phyloP scores from a whole-genome alignment of 2,797 vertebrate genomes.

The Tarsius wallacei region DNA sequence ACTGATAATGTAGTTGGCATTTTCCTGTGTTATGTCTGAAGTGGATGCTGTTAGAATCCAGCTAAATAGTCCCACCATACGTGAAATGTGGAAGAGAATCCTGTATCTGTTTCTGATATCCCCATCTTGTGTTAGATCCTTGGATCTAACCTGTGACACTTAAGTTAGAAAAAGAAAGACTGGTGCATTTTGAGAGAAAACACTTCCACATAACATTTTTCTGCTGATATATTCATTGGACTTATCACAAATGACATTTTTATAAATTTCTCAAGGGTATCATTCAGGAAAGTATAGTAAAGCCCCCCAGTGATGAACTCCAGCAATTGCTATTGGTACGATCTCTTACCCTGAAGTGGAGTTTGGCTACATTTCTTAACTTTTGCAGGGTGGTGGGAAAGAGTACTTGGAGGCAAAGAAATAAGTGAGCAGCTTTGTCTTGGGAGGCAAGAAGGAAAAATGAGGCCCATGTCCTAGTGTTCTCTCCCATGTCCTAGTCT shows the following conservation, averaged over 20 bases:
- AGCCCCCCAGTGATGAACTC: background rate
- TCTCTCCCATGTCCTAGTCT: background rate
- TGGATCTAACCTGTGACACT: background rate
- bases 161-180: background rate
- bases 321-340: background rate
- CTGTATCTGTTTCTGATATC: background rate
- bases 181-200: background rate
- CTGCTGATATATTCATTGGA: background rate
- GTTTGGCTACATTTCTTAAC: background rate
- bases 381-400: background rate
- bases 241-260: background rate
- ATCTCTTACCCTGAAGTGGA: background rate
- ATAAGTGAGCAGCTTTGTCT: background rate
- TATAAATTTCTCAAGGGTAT: background rate
- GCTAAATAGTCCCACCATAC: background rate
- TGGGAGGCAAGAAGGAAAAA: background rate
- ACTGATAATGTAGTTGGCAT: background rate
- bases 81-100: background rate
- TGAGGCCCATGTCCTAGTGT: background rate
- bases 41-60: background rate
- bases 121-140: background rate
- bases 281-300: background rate
- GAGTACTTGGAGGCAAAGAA: background rate
- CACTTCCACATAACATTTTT: background rate
- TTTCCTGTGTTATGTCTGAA: background rate